Base-by-base conservation (phyloP, 1,140 invertebrate genomes). In the Eupristina koningsbergeri region DNA sequence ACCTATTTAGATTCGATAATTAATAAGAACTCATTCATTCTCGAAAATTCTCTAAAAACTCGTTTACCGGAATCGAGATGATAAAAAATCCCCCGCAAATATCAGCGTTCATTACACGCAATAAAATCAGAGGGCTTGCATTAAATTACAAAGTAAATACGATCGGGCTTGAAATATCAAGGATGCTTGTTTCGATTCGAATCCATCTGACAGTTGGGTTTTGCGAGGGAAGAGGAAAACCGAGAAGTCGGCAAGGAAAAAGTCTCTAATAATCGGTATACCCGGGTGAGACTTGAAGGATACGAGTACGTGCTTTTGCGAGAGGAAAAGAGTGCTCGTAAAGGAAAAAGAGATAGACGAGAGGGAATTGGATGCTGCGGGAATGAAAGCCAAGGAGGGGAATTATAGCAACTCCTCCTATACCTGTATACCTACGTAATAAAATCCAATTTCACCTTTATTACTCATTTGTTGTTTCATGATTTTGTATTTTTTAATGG, bases 391-490 rank as follows among this genome's bases (percentile, higher is more conserved):
- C 19, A 36, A 34, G 34, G 64, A 34, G 6, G 15, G 17, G 15
- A 2, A 69, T 5, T 1, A 22, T 22, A 19, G 64, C 39, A 69
- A 69, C 39, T 69, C 34, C 39, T 69, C 34, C 64, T 69, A 17
- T 67, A 67, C 29, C 19, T 22, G 31, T 39, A 69, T 69, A 69
- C 34, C 34, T 22, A 39, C 15, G 64, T 69, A 69, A 69, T 69
- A 69, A 69, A 69, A 69, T 69, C 64, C 64, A 69, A 69, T 69
- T 69, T 69, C 64, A 39, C 22, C 34, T 69, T 69, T 69, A 69
- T 69, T 69, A 22, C 64, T 69, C 36, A 69, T 69, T 69, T 39
- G 64, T 39, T 69, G 64, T 39, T 69, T 22, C 15, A 39, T 5
- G n/a, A 34, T 39, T 69, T 36, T 69, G 64, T 36, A 69, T 2